Base-by-base conservation (phyloP, 1,140 invertebrate species). In the Radopholus similis region DNA sequence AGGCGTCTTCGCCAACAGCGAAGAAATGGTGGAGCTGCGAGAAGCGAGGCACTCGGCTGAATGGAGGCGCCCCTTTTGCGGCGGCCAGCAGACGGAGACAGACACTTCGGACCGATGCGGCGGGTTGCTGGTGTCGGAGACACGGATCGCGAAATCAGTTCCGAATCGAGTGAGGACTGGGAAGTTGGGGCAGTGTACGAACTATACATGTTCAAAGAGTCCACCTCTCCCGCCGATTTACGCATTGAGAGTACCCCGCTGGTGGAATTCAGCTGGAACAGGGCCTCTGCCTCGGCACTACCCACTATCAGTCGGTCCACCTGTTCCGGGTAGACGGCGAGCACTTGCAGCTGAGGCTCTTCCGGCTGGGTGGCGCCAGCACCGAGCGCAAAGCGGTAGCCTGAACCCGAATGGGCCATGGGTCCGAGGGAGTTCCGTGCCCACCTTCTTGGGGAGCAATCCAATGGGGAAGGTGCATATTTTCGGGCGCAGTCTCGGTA, bases 401-500 rank as follows among this genome's bases (percentile, higher is more conserved):
- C 44, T 47, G 0, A 47, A 47, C 26, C 1, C 26, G 1, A 13
- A 5, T 1, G 18, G 18, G 5, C 6, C 23, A 47, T 11, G 18
- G 5, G 26, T 47, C n/a, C n/a, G 13, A 47, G 18, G 18, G 11
- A 42, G 11, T 11, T 42, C 38, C 38, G 18, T 13, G 11, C 44
- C 8, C 3, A 21, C 66, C 68, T 57, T 34, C 38, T 13, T 18
- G 21, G 4, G 69, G 69, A 28, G 44, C 70, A 15, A 0, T 81
- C 72, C 15, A 75, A 47, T 59, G 83, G 77, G 15, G 72, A 56
- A 66, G 84, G 85, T 70, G 88, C 86, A 0, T 93, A 93, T 0
- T 56, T 5, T 88, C 87, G 80, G 95, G 93, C 83, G 97, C 95
- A 83, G 97, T 97, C 83, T 93, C 92, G 83, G 97, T 94, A 11